A percentile compares a stretch with the other conserved stretches of the same genome.
Evolutionary conservation across 2,113 vertebrate genomes (phyloP).

Genomic region (Cervus canadensis): DNA sequence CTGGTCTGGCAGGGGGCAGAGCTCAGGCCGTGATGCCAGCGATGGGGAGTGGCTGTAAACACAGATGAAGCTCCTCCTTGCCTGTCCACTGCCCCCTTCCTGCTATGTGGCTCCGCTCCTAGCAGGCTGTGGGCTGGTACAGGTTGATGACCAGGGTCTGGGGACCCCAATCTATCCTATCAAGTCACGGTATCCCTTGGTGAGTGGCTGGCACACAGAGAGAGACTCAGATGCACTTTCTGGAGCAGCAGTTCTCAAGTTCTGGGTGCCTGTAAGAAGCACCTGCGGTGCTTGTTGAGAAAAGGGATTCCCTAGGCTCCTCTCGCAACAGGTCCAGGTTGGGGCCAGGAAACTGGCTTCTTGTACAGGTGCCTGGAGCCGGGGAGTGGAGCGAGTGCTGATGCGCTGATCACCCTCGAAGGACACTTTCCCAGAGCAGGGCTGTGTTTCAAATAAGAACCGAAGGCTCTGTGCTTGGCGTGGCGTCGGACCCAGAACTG

Average conservation of each 20-base stretch:
- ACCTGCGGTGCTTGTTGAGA: background rate
- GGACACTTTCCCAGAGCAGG: background rate
- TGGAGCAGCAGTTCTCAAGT: background rate
- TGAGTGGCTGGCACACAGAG: background rate
- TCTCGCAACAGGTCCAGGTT: background rate
- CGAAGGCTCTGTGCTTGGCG: background rate
- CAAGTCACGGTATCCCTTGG: background rate
- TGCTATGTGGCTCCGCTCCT: background rate
- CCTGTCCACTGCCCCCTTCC: background rate
- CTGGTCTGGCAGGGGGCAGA: background rate
- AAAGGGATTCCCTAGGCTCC: background rate
- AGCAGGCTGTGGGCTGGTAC: background rate
- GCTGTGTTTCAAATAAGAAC: background rate
- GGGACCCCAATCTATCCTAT: background rate
- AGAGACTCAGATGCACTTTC: background rate
- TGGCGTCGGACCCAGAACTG: background rate
- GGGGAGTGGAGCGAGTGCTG: background rate
- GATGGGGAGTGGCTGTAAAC: accelerated
- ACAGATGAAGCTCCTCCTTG: background rate
- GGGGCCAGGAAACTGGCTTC: background rate
- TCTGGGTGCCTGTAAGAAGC: background rate
- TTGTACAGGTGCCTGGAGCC: background rate
- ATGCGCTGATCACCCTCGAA: background rate
- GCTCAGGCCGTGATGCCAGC: background rate
- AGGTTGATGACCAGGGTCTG: background rate